phyloP scores from a whole-genome alignment of 2,113 vertebrate species.

The Tychaedon coryphoeus region DNA sequence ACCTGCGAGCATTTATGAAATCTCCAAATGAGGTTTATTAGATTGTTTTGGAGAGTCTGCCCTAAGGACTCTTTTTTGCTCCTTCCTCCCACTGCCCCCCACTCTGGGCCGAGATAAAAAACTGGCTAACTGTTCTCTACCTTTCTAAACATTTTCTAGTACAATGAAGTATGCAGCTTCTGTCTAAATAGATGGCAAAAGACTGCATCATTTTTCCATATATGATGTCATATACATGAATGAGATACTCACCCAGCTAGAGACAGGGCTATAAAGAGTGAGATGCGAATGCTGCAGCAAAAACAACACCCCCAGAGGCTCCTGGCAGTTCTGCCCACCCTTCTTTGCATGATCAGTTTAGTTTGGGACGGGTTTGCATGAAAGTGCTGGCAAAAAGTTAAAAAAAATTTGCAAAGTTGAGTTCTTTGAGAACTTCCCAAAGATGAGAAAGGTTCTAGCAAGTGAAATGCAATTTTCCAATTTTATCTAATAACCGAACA shows the following conservation, averaged over 20 bases:
- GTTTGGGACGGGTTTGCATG: not conserved
- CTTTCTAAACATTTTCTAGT: not conserved
- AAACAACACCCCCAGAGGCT: not conserved
- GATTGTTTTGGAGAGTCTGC: not conserved
- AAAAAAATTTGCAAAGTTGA: not conserved
- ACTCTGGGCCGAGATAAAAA: not conserved
- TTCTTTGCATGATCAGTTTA: not conserved
- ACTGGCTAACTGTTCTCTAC: not conserved
- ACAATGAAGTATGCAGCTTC: not conserved
- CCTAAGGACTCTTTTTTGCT: not conserved
- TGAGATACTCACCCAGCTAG: not conserved
- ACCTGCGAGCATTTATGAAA: not conserved
- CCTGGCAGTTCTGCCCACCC: not conserved
- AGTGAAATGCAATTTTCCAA: not conserved
- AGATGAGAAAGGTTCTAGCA: not conserved
- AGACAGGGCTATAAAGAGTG: fast-evolving
- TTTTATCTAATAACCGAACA: not conserved
- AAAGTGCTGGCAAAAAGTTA: not conserved
- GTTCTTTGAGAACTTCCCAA: not conserved
- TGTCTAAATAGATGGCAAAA: not conserved
- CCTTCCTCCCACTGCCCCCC: not conserved
- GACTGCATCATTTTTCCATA: not conserved
- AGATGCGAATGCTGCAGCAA: not conserved
- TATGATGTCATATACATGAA: fast-evolving
- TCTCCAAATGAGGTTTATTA: not conserved